Evolutionary conservation across 1,140 invertebrate species (phyloP).

Genomic region (Teleogryllus occipitalis): DNA sequence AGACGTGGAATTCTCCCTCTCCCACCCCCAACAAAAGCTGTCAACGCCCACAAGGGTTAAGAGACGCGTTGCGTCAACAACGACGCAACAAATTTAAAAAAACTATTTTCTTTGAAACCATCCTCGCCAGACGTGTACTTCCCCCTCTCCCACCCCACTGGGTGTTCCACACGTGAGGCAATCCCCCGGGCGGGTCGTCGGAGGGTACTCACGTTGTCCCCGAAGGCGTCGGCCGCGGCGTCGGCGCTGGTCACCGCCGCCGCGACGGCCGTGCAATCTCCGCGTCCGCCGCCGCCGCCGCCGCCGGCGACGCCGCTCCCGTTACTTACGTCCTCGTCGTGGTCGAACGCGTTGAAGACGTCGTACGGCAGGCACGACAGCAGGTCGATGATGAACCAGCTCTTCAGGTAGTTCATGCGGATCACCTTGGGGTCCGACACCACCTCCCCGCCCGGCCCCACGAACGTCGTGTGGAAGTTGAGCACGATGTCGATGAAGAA

Average conservation of each 20-base stretch:
- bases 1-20: no score
- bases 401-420: conserved; percentile 97
- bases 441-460: conserved; percentile 95
- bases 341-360: conserved; percentile 99
- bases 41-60: no score
- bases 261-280: neutral
- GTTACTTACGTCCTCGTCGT: conserved; percentile 89
- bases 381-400: conserved; percentile 99
- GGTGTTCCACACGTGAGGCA: no score
- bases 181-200: neutral
- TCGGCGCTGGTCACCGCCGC: neutral
- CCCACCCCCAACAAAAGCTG: no score
- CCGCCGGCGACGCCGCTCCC: neutral
- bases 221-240: neutral
- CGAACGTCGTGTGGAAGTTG: conserved; percentile 99
- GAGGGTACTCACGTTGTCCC: neutral
- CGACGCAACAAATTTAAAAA: no score
- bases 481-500: conserved; percentile 99
- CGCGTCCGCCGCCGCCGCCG: no score
- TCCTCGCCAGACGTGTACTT: no score
- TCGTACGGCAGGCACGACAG: conserved; percentile 99
- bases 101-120: no score
- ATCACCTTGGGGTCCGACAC: conserved; percentile 97
- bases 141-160: no score
- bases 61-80: no score